Percentiles rank a stretch among this genome's conserved stretches.
These are phyloP conservation scores for Meteorus cinctellus DNA, from an alignment of 2,888 invertebrate species.

Conservation along the genomic window DNA sequence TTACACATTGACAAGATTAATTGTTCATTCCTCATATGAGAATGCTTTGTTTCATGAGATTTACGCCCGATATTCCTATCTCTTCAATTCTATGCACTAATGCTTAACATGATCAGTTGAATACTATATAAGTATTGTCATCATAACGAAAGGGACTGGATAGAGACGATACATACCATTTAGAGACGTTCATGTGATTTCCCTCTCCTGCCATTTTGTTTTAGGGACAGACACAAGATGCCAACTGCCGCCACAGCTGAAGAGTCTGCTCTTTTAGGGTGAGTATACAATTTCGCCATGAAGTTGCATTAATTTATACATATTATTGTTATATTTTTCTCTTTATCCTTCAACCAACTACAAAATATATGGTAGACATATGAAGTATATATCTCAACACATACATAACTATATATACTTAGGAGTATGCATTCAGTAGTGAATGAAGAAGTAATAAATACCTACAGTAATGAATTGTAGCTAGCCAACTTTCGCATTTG, in stretches of 20 bases:
- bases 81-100: too few species aligned
- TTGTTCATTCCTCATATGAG: background rate
- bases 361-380: background rate
- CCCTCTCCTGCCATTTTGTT: conserved; percentile 72
- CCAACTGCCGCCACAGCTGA: conserved; percentile 83
- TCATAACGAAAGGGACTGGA: background rate
- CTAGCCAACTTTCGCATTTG: conserved; percentile 15
- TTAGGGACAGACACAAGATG: conserved; percentile 77
- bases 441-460: conserved; percentile 33
- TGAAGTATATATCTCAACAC: background rate
- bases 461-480: background rate
- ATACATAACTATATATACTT: conserved; percentile 14
- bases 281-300: conserved; percentile 73
- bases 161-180: conserved; percentile 54
- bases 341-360: background rate
- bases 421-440: conserved; percentile 28
- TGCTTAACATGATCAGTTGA: too few species aligned
- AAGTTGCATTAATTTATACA: too few species aligned
- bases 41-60: too few species aligned
- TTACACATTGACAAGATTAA: background rate
- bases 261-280: conserved; percentile 92
- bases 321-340: background rate
- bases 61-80: too few species aligned
- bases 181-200: conserved; percentile 68
- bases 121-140: too few species aligned